Evolutionary conservation across 1,140 invertebrate species (phyloP), one percentile per base, ranked within the genome.

Genomic region (Brachionus plicatilis): DNA sequence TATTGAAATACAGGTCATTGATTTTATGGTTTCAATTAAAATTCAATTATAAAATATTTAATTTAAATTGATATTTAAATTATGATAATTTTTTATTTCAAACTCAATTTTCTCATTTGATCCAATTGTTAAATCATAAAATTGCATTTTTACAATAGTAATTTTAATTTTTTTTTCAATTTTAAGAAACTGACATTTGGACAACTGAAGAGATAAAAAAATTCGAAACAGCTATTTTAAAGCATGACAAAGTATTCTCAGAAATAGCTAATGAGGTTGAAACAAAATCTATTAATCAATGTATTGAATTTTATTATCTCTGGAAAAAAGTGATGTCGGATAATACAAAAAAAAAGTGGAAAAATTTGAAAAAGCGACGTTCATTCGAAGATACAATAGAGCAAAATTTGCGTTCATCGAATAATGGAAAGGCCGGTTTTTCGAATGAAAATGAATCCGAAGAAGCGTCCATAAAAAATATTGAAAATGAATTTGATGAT

Each of bases 261-360:
- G 65, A 50, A 78, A 43, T 82, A 84, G 9, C 70, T 33, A 86
- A 33, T 53, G 88, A 95, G 94, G 91, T 96, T 87, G 92, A 92
- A 86, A 94, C 93, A 27, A 98, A 98, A 91, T 92, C 93, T 66
- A 93, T 93, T 4, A 96, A 95, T 88, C 95, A 98, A 87, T 98
- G 96, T 91, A 92, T 98, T 86, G 95, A 97, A 91, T 98, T 98
- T 90, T 99, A 99, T 90, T 98, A 99, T 89, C 92, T 97, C 86
- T 99, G 97, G 97, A 99, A 99, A 90, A 96, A 96, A 90, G 92
- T 86, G 0, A 82, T 82, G 79, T 82, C 79, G 5, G 79, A 82
- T 27, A 45, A 24, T 9, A 47, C 60, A 56, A 82, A 50, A 82
- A 65, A 68, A 11, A 82, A 82, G 14, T 82, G 79, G 79, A 82